Conservation (phyloP, 2,797 vertebrate genomes). For the Prionace glauca region DNA sequence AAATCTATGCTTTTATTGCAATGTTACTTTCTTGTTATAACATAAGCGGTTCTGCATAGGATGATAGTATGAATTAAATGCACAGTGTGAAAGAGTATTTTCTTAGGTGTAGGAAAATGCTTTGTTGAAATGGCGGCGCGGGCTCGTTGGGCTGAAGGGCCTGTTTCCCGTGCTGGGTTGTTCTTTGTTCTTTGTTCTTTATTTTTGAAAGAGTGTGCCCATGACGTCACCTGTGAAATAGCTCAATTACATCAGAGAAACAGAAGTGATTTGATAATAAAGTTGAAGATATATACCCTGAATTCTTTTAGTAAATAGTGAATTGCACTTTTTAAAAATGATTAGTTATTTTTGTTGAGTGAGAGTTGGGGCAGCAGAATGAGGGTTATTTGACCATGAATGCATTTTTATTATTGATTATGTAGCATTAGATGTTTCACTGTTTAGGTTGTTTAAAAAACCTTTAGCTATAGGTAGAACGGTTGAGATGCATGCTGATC, state of each 20-base stretch:
- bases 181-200: too few relatives aligned
- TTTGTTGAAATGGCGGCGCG: too few relatives aligned
- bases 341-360: background rate
- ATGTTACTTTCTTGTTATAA: background rate
- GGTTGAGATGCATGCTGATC: background rate
- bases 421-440: background rate
- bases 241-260: background rate
- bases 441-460: background rate
- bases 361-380: background rate
- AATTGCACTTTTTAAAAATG: background rate
- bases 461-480: background rate
- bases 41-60: background rate
- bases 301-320: background rate
- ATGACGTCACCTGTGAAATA: background rate
- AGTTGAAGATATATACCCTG: background rate
- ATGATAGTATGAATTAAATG: background rate
- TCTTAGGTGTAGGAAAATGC: too few relatives aligned
- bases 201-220: background rate
- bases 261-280: background rate
- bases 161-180: too few relatives aligned
- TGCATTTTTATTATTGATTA: background rate
- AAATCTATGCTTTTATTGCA: background rate
- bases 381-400: background rate
- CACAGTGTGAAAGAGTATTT: background rate
- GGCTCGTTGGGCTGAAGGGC: too few relatives aligned